phyloP scores from a whole-genome alignment of 2,888 invertebrate species.

The Eurytoma californica region DNA sequence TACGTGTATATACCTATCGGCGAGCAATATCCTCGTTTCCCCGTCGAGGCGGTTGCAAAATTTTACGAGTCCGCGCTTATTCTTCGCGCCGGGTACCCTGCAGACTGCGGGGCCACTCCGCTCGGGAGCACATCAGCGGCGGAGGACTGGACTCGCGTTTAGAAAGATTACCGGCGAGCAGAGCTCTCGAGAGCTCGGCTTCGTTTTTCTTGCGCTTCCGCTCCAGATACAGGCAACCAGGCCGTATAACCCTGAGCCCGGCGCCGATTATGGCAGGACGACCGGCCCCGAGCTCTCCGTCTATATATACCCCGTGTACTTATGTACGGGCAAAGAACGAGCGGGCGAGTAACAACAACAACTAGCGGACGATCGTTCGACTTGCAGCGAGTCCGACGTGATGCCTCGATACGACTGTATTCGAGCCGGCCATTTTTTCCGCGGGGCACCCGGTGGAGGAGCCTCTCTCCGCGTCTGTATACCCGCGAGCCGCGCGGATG shows the following conservation, averaged over 20 bases:
- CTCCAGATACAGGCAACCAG: constrained; percentile 46
- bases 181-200: not conserved
- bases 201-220: constrained; percentile 47
- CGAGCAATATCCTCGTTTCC: too few relatives aligned
- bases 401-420: constrained; percentile 31
- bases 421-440: not conserved
- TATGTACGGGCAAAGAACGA: not conserved
- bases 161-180: constrained; percentile 38
- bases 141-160: constrained; percentile 10
- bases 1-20: too few relatives aligned
- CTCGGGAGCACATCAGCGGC: not conserved
- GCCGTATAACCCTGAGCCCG: constrained; percentile 27
- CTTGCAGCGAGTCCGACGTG: not conserved
- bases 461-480: not conserved
- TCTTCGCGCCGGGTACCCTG: too few relatives aligned
- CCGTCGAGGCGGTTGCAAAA: constrained; percentile 8
- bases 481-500: not conserved
- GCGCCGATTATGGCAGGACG: constrained; percentile 46
- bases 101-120: not conserved
- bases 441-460: not conserved
- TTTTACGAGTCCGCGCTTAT: constrained; percentile 23
- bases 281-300: not conserved
- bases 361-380: not conserved
- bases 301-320: not conserved
- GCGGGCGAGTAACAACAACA: too few relatives aligned